Evolutionary conservation across 2,888 invertebrate genomes (phyloP).

Genomic region (Drosophila lutescens): DNA sequence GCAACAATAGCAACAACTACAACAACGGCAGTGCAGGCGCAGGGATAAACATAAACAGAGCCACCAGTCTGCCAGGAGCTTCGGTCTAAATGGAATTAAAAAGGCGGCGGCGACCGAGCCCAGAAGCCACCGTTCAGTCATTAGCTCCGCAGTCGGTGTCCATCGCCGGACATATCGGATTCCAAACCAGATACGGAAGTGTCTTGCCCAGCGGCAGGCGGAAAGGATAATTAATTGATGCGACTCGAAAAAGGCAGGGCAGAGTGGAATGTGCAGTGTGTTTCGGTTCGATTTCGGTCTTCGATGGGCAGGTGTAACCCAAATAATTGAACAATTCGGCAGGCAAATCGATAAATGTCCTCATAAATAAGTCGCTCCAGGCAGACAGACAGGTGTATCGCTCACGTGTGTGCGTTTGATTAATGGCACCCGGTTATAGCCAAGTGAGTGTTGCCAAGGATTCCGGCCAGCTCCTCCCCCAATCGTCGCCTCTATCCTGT

Average conservation of each 20-base stretch:
- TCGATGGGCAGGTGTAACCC: conserved; percentile 40
- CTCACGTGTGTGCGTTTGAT: conserved; percentile 64
- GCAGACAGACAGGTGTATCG: conserved; percentile 19
- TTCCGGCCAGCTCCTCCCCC: conserved; percentile 21
- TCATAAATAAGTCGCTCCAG: conserved; percentile 38
- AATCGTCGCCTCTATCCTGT: conserved; percentile 50
- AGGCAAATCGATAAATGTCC: conserved; percentile 71
- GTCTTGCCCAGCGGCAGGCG: conserved; percentile 21
- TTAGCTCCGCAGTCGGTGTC: conserved; percentile 69
- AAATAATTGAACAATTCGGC: conserved; percentile 46
- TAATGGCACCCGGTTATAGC: conserved; percentile 44
- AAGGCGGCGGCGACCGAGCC: conserved; percentile 48
- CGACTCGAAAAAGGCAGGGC: neutral
- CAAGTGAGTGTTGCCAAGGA: conserved; percentile 15
- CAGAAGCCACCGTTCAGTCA: conserved; percentile 60
- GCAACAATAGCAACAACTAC: conserved; percentile 55
- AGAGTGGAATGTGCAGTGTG: conserved; percentile 11
- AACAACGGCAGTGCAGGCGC: conserved; percentile 46
- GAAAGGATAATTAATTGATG: conserved; percentile 37
- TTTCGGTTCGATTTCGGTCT: conserved; percentile 2
- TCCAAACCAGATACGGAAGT: conserved; percentile 25
- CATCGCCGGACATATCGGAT: conserved; percentile 32
- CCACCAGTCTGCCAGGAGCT: conserved; percentile 40
- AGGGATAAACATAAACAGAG: conserved; percentile 76
- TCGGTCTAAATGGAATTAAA: conserved; percentile 67